Evolutionary conservation across 1,140 invertebrate species (phyloP).

Genomic region (Eupeodes corollae): DNA sequence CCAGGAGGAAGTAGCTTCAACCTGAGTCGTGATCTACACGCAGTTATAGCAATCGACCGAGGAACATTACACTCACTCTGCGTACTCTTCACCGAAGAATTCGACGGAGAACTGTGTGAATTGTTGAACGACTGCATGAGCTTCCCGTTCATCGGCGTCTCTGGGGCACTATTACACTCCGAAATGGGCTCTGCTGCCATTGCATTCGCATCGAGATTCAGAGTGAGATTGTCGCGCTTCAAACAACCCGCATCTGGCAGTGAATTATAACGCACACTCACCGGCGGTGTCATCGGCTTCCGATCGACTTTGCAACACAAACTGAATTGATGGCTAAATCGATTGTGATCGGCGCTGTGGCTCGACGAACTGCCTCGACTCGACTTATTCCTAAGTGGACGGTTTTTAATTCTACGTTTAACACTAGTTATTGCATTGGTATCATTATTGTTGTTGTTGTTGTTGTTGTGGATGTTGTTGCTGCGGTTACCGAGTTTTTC

Average conservation of each 20-base stretch:
- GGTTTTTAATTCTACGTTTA: conserved; percentile 15
- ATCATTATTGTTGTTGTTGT: not conserved
- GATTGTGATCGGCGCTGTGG: conserved; percentile 29
- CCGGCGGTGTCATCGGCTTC: conserved; percentile 31
- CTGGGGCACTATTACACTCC: conserved; percentile 32
- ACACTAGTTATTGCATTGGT: not conserved
- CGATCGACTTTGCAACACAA: conserved; percentile 32
- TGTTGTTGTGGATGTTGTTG: conserved; percentile 15
- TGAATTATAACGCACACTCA: conserved; percentile 34
- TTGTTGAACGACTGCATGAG: conserved; percentile 11
- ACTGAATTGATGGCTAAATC: conserved; percentile 35
- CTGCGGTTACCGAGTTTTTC: conserved; percentile 17
- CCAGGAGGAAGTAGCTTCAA: conserved; percentile 33
- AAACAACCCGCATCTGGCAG: conserved; percentile 21
- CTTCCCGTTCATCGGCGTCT: conserved; percentile 29
- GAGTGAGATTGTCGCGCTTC: conserved; percentile 23
- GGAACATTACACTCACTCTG: conserved; percentile 18
- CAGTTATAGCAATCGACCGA: conserved; percentile 29
- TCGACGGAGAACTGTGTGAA: conserved; percentile 20
- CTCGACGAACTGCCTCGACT: conserved; percentile 21
- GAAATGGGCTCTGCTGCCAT: conserved; percentile 14
- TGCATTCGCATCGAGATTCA: conserved; percentile 12
- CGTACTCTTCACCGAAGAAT: conserved; percentile 14
- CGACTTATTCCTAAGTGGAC: conserved; percentile 11
- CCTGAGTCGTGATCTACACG: conserved; percentile 30